These are phyloP conservation scores for Columbina picui DNA, from an alignment of 2,113 vertebrate genomes.

Conservation along the genomic window DNA sequence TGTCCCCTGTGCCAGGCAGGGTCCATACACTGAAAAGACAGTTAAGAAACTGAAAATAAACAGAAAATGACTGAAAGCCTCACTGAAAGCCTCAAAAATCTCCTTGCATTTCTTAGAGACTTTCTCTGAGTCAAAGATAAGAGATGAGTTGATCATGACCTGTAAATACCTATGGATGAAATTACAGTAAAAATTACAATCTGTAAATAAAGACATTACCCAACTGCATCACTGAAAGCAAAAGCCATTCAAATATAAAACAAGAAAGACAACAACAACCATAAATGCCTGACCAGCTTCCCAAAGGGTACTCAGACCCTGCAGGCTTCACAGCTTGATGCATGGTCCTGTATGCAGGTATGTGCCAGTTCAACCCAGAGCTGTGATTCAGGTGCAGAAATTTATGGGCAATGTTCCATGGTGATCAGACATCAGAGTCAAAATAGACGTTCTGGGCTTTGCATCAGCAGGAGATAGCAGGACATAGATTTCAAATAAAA, in stretches of 20 bases:
- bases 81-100: neutral
- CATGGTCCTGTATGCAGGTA: neutral
- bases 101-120: neutral
- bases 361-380: fast-evolving
- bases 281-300: neutral
- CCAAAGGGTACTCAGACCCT: neutral
- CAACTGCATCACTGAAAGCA: neutral
- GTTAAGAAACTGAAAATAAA: neutral
- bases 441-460: neutral
- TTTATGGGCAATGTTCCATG: neutral
- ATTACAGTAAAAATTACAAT: neutral
- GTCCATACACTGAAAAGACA: neutral
- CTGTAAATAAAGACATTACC: neutral
- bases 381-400: neutral
- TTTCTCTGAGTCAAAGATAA: neutral
- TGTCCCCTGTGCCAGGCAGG: neutral
- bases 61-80: neutral
- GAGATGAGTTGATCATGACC: neutral
- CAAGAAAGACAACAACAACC: neutral
- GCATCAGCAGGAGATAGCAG: neutral
- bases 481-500: neutral
- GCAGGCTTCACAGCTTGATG: neutral
- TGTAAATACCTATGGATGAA: neutral
- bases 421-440: neutral
- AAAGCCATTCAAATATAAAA: neutral